Evolutionary conservation across 64 coral and sea anemone species (phyloP).

Genomic region (Porites lutea): DNA sequence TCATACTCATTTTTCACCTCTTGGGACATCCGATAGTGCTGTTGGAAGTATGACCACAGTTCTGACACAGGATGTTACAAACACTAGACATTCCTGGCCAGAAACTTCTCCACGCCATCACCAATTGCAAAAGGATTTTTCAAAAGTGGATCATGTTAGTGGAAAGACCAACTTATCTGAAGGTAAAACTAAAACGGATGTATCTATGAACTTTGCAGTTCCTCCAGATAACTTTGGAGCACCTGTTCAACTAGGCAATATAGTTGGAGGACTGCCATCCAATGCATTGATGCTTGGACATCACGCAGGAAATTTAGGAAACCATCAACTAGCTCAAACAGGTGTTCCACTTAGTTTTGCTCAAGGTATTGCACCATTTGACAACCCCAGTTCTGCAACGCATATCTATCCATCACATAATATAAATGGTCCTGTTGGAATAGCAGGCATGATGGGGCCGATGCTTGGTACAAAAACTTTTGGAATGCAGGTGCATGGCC

Average conservation of each 20-base stretch:
- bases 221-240: neutral
- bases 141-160: neutral
- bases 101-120: neutral
- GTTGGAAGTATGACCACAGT: constrained; percentile 22
- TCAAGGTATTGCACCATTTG: neutral
- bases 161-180: neutral
- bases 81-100: constrained; percentile 69
- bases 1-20: neutral
- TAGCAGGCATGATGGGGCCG: constrained; percentile 1
- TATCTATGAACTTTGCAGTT: neutral
- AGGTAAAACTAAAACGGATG: too few relatives aligned
- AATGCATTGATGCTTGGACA: neutral
- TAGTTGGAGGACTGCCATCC: neutral
- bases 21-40: constrained; percentile 56
- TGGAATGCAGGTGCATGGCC: neutral
- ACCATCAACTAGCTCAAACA: neutral
- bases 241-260: neutral
- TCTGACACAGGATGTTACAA: constrained; percentile 6
- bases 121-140: neutral
- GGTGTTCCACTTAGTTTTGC: neutral
- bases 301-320: neutral
- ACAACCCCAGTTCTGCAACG: neutral
- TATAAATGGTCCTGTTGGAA: neutral
- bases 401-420: constrained; percentile 10
- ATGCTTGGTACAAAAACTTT: neutral